Base-by-base conservation (phyloP, 2,797 vertebrate genomes). In the Sternarchorhynchus goeldii region DNA sequence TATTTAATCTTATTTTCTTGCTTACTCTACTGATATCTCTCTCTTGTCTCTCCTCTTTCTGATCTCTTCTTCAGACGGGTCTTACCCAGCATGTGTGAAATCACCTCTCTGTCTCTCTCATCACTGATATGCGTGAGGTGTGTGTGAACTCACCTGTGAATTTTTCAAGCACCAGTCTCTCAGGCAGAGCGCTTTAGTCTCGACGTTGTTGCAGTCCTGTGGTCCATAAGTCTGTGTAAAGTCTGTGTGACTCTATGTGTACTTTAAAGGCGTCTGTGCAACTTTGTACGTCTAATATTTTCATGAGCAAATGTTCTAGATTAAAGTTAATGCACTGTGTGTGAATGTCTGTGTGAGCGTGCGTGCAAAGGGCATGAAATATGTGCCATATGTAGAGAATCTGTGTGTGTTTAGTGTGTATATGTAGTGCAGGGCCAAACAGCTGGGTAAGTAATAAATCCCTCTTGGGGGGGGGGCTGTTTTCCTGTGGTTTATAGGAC, bases 371-470 rank as follows among this genome's bases (percentile, higher is more conserved):
- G 20, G 41, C 20, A 31, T 36, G 67, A 36, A 41, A 14, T 69
- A 69, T 60, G 66, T 70, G 21, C 50, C 77, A 78, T 78, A 73
- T 73, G 76, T 29, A 73, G 68, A 65, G 14, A 70, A 50, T 41
- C 59, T 71, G 55, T 68, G 14, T 62, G 31, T 74, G 45, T 41
- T 10, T 71, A 81, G 14, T 68, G 31, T 74, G 53, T 60, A 25
- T 71, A 81, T 72, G 83, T 76, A 56, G 62, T 68, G 68, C 53
- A 50, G 78, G 20, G 12, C 36, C 34, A 75, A 81, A 68, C 79
- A 81, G 79, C 76, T 83, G 84, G 69, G 68, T n/a, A 58, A 75
- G 67, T 79, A 73, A 67, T 79, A 81, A 85, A 85, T 82, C 76
- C 71, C 41, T 79, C 81, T 64, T 71, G 64, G 41, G 41, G 64